phyloP scores from a whole-genome alignment of 2,797 vertebrate species.

The Lithobates pipiens region DNA sequence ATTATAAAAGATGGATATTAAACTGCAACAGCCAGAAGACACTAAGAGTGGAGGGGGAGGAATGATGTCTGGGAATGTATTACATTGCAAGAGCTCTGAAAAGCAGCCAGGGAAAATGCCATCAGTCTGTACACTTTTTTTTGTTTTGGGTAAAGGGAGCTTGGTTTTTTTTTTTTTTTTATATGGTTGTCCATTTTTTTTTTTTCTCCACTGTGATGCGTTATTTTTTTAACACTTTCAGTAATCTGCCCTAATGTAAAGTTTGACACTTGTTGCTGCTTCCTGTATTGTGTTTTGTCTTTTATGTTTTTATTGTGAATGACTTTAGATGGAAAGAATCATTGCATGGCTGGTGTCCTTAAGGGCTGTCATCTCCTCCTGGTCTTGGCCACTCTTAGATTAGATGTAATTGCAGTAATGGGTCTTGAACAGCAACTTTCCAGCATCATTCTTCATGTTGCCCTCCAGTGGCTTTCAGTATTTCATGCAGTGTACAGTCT shows the following conservation, averaged over 20 bases:
- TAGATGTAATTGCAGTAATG: neutral
- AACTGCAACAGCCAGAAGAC: constrained; percentile 69
- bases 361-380: neutral
- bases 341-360: constrained; percentile 68
- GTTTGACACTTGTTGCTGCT: constrained; percentile 53
- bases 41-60: constrained; percentile 65
- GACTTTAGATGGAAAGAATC: constrained; percentile 68
- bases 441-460: neutral
- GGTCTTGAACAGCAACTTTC: neutral
- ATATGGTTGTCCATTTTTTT: constrained; percentile 57
- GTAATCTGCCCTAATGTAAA: constrained; percentile 52
- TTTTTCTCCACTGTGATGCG: constrained; percentile 63
- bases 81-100: constrained; percentile 65
- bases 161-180: constrained; percentile 31
- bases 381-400: constrained; percentile 13
- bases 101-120: constrained; percentile 70
- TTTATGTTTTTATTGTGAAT: constrained; percentile 63
- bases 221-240: constrained; percentile 66
- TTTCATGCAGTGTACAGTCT: constrained; percentile 50
- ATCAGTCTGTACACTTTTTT: constrained; percentile 65
- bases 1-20: constrained; percentile 78
- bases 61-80: constrained; percentile 64
- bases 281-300: constrained; percentile 23
- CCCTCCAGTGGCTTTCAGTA: constrained; percentile 65
- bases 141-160: constrained; percentile 65